Percentiles rank a stretch among this genome's conserved stretches.
phyloP scores from a whole-genome alignment of 2,888 invertebrate species.

The Chloroclysta siterata region DNA sequence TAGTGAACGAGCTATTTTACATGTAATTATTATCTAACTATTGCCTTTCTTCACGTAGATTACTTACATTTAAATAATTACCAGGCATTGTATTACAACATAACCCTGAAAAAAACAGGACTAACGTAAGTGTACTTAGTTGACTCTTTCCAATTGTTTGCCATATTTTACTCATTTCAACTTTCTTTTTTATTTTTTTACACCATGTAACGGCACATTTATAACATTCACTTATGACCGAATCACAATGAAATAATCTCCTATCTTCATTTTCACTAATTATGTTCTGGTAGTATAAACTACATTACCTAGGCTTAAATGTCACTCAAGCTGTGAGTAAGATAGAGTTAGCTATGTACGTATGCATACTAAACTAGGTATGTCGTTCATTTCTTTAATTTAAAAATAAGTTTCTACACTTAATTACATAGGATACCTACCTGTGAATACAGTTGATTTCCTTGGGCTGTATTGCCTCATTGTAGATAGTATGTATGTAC shows the following conservation, averaged over 20 bases:
- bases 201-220: conserved; percentile 47
- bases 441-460: neutral
- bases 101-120: conserved; percentile 61
- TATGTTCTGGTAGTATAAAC: conserved; percentile 51
- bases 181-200: conserved; percentile 61
- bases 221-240: conserved; percentile 44
- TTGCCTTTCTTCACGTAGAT: conserved; percentile 44
- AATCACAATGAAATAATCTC: conserved; percentile 33
- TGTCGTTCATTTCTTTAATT: conserved; percentile 10
- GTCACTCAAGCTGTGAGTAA: conserved; percentile 59
- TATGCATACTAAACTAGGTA: conserved; percentile 41
- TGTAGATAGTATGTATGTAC: neutral
- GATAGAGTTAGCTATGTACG: conserved; percentile 44
- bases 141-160: conserved; percentile 66
- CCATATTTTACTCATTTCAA: conserved; percentile 79
- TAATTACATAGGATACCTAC: no score
- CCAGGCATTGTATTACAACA: conserved; percentile 31
- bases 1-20: conserved; percentile 42
- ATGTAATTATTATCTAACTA: conserved; percentile 49
- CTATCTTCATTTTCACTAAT: conserved; percentile 21
- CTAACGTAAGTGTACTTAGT: conserved; percentile 65
- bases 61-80: conserved; percentile 37
- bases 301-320: conserved; percentile 49
- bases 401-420: no score
- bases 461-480: neutral